Base-by-base conservation (phyloP, 2,888 invertebrate genomes). In the Pecten maximus region DNA sequence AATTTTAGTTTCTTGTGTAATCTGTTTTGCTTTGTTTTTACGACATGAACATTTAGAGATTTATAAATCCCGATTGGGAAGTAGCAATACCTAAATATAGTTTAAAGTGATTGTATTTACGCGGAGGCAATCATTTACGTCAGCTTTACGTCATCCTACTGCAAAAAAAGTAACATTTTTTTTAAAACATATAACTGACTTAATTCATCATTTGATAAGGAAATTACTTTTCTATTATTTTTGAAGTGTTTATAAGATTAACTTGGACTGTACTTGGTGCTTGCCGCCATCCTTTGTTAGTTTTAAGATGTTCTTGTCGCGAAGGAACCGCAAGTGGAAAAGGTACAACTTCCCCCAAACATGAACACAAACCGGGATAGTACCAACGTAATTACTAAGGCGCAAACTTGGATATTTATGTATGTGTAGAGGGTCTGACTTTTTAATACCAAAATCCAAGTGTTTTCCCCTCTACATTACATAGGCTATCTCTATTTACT, bases 391-490 rank as follows among this genome's bases (percentile, higher is more conserved):
- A 74, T 35, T 28, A 35, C 28, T 6, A 74, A 28, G 74, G 74
- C 10, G 15, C 74, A 74, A 74, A 74, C 74, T 35, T 74, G 74
- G 74, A 74, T 74, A 74, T 74, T 74, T 74, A 74, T 28, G 15
- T 74, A 74, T 74, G 15, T 74, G 74, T 35, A 74, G 74, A 54
- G 74, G 19, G 74, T 35, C 23, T 74, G 23, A 35, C 35, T 28
- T 74, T 74, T 74, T 74, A 74, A 74, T 74, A 74, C 74, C 12
- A 74, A 74, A 28, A 74, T 74, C 74, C 74, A 74, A 35, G 74
- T 74, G 74, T 74, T 74, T 74, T 74, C 35, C 74, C 23, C 28
- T 28, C 10, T 74, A 74, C 74, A 74, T 28, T 74, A 74, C n/a
- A 54, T 2, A 74, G 28, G 74, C 35, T 28, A 74, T 0, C 10